Evolutionary conservation across 2,797 vertebrate species (phyloP), one percentile per base, ranked within the genome.

Genomic region (Jordanella pulchra): DNA sequence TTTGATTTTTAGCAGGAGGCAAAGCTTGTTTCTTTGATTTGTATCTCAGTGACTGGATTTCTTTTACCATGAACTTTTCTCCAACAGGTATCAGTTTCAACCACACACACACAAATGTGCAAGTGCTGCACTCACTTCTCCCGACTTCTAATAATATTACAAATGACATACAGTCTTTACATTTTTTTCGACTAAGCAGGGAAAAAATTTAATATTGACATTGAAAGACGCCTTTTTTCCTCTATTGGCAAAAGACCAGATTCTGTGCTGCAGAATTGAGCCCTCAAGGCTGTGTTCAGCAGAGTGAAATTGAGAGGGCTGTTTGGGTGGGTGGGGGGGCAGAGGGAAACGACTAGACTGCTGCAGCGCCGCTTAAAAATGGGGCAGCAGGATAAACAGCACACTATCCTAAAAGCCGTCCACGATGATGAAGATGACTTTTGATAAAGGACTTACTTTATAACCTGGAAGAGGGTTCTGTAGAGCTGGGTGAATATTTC

Each of bases 401-500:
- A 1, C 13, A 44, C 23, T 9, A 42, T 13, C 14, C 60, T 25
- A 25, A 25, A 17, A 42, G 35, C 60, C 25, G 53, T 27, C 15
- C 13, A 32, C 9, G 9, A 13, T 14, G 9, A 63, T 56, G 0
- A 42, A 23, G 15, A 30, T 39, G 35, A 69, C 23, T n/a, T 60
- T 56, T 60, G 15, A 75, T 68, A 9, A 50, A 66, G 17, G 56
- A 96, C 97, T 97, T 95, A 99, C 98, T 99, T 99, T 93, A 99
- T 99, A 78, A 99, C 98, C 87, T 97, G 97, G 92, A 99, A 99
- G 74, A 99, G 94, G 0, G 98, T 99, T 91, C 97, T 95, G 92
- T 98, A 99, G 53, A 99, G 94, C 63, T 99, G 98, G 30, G 97
- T 99, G 93, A 99, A 99, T 84, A 99, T 99, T 91, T 99, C 98